Conservation (phyloP, 2,797 vertebrate species). For the Chromobotia macracanthus region DNA sequence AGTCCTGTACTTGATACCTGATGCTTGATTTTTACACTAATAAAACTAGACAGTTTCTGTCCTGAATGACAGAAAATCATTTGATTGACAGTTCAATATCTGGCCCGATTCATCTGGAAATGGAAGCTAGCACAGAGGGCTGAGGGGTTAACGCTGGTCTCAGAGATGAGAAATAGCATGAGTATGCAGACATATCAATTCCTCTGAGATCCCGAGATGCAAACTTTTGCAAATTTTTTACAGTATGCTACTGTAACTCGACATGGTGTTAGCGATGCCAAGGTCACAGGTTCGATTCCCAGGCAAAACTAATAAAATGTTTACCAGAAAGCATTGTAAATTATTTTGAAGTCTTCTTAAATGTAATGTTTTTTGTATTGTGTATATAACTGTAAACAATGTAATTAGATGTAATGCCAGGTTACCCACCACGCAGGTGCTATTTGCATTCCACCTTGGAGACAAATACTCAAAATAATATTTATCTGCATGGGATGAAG, state of each 20-base stretch:
- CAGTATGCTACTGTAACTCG: not conserved
- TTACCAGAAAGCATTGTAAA: not conserved
- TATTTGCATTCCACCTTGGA: conserved; percentile 19
- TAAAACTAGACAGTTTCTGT: conserved; percentile 24
- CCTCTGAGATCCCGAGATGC: conserved; percentile 34
- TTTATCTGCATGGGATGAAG: not conserved
- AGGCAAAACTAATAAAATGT: not conserved
- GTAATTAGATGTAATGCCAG: conserved; percentile 20
- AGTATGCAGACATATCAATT: not conserved
- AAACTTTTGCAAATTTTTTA: no score
- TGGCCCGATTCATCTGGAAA: conserved; percentile 23
- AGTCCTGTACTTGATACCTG: not conserved
- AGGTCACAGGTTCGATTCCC: not conserved
- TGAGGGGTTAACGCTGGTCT: conserved; percentile 40
- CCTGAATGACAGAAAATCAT: conserved; percentile 30
- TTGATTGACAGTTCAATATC: conserved; percentile 48
- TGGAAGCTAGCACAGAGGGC: conserved; percentile 18
- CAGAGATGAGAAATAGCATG: conserved; percentile 15
- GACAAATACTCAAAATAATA: conserved; percentile 10
- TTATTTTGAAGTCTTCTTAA: not conserved
- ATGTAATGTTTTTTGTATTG: conserved; percentile 24
- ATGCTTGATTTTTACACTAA: conserved; percentile 18
- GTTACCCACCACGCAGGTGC: conserved; percentile 19
- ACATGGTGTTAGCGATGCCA: not conserved
- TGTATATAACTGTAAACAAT: conserved; percentile 27